phyloP scores from a whole-genome alignment of 1,140 invertebrate species.

The Ceratina australensis region DNA sequence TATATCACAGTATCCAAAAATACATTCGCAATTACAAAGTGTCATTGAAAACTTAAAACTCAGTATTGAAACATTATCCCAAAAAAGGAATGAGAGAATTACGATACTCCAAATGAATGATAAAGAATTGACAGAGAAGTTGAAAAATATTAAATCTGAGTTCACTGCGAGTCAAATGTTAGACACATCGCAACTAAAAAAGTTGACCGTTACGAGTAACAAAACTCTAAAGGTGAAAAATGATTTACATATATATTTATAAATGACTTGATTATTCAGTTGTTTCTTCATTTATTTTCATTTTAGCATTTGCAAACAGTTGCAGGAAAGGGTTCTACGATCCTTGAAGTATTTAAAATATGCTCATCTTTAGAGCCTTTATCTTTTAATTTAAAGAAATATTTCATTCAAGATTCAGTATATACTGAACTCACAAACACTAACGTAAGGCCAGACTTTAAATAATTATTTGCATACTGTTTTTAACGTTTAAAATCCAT shows the following conservation, averaged over 20 bases:
- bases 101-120: constrained; percentile 61
- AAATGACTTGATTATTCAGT: constrained; percentile 4
- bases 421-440: background rate
- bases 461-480: background rate
- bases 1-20: constrained; percentile 63
- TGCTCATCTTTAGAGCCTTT: constrained; percentile 68
- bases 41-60: constrained; percentile 66
- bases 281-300: constrained; percentile 8
- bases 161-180: constrained; percentile 60
- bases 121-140: constrained; percentile 54
- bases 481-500: background rate
- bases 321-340: constrained; percentile 60
- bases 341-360: constrained; percentile 64
- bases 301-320: constrained; percentile 69
- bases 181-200: constrained; percentile 69
- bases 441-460: constrained; percentile 11
- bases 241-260: constrained; percentile 3
- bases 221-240: constrained; percentile 67
- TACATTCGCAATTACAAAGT: constrained; percentile 61
- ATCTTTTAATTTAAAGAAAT: constrained; percentile 62
- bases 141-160: constrained; percentile 64
- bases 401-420: constrained; percentile 52
- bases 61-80: constrained; percentile 52
- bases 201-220: constrained; percentile 67
- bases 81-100: constrained; percentile 61